Evolutionary conservation across 2,113 vertebrate species (phyloP).

Genomic region (Sphaerodactylus townsendi): DNA sequence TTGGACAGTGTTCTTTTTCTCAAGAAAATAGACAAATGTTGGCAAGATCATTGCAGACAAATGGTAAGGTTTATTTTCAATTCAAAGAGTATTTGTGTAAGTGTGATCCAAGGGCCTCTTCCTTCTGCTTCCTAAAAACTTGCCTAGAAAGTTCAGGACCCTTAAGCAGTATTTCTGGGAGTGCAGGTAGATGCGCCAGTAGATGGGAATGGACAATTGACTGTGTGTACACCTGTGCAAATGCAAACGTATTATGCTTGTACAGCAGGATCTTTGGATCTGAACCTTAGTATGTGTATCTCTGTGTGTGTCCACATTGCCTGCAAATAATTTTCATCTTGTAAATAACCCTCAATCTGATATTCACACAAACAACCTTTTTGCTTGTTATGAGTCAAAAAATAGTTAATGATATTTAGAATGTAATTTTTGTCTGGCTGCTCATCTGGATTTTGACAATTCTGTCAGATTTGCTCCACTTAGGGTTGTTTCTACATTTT

Average conservation of each 20-base stretch:
- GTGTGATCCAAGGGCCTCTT: neutral
- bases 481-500: neutral
- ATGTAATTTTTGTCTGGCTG: neutral
- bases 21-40: conserved; percentile 99
- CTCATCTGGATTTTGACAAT: neutral
- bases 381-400: neutral
- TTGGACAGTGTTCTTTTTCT: conserved; percentile 98
- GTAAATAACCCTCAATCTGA: too few relatives aligned
- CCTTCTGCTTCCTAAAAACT: neutral
- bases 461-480: neutral
- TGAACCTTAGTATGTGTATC: too few relatives aligned
- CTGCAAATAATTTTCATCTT: too few relatives aligned
- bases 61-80: conserved; percentile 81
- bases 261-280: too few relatives aligned
- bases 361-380: neutral
- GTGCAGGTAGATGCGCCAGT: neutral
- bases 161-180: neutral
- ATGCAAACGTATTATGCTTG: too few relatives aligned
- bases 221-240: too few relatives aligned
- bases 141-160: neutral
- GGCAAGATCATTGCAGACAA: conserved; percentile 99
- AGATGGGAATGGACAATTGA: neutral
- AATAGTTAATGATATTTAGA: neutral
- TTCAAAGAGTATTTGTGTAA: neutral
- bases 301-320: too few relatives aligned